A percentile compares a stretch with the other conserved stretches of the same genome.
Conservation (phyloP, 30 jellyfish, hydroid and myxozoan genomes). For the Catostylus mosaicus region DNA sequence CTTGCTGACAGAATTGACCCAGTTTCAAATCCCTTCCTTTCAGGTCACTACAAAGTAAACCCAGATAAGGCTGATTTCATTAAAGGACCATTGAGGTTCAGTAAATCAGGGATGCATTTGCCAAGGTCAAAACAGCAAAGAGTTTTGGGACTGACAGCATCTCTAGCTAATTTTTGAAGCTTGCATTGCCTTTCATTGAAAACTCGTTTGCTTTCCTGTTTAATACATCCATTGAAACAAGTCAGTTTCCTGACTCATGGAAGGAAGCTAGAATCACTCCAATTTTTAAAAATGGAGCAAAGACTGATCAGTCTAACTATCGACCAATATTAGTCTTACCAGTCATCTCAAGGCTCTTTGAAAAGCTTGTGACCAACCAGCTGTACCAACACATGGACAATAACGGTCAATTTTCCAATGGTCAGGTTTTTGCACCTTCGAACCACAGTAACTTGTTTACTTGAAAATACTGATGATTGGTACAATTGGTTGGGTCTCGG, state of each 20-base stretch:
- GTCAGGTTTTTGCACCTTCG: neutral
- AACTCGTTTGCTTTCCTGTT: constrained; percentile 11
- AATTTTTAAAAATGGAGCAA: neutral
- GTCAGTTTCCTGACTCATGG: no score
- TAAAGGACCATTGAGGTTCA: neutral
- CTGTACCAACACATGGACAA: neutral
- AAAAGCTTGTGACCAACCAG: no score
- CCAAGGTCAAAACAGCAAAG: no score
- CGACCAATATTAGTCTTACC: no score
- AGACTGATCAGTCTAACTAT: neutral
- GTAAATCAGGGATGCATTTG: no score
- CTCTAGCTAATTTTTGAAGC: no score
- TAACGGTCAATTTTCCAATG: neutral
- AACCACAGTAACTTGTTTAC: no score
- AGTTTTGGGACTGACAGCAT: neutral
- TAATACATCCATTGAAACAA: no score
- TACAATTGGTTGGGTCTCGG: neutral
- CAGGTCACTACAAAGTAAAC: constrained; percentile 12
- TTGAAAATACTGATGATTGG: no score
- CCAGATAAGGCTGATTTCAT: neutral
- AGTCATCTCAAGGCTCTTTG: no score
- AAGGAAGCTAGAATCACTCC: neutral
- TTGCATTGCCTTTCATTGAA: no score
- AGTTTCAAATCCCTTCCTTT: constrained; percentile 24
- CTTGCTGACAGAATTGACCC: constrained; percentile 16